Base-by-base conservation (phyloP, 2,888 invertebrate genomes). In the Acronicta aceris region DNA sequence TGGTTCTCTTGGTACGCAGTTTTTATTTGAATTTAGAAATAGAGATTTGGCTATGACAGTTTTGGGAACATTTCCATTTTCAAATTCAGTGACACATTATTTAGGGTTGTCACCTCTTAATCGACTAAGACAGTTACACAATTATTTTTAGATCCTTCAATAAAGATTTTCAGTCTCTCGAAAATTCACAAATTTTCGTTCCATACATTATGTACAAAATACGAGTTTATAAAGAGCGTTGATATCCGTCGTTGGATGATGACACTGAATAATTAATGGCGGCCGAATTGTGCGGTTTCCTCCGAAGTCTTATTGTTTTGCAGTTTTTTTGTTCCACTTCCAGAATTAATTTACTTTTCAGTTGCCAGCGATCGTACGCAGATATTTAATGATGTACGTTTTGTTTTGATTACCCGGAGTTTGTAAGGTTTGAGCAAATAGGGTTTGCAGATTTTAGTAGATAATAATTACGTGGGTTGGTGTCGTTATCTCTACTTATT, bases 241-340 rank as follows among this genome's bases (percentile, higher is more conserved):
- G 67, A 76, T 74, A 72, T 74, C 76, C 65, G 71, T 78, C 78
- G 76, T 69, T 73, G 84, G 83, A 81, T 83, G 88, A 88, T 89
- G 87, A 84, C 85, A 83, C 81, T 81, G 85, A 85, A 88, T 90
- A 91, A 91, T 91, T 90, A 90, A 91, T 89, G 86, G 81, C 81
- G 73, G 79, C 58, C 79, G 79, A 84, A 83, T 77, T 81, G 77
- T 78, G 74, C 67, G 76, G 78, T 76, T 78, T 78, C 76, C 79
- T 74, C 76, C 79, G 59, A 70, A 76, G 74, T 70, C 79, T 78
- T 74, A 78, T 78, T 78, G 78, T 78, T 79, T 78, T 67, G 78
- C 71, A 65, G 71, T 74, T 78, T 78, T 75, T 91, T 91, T 89
- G 89, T 90, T 86, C 87, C 87, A 88, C 79, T 86, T 81, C 77